These are phyloP conservation scores for Poeciliopsis prolifica DNA, from an alignment of 2,113 vertebrate species.

Conservation along the genomic window DNA sequence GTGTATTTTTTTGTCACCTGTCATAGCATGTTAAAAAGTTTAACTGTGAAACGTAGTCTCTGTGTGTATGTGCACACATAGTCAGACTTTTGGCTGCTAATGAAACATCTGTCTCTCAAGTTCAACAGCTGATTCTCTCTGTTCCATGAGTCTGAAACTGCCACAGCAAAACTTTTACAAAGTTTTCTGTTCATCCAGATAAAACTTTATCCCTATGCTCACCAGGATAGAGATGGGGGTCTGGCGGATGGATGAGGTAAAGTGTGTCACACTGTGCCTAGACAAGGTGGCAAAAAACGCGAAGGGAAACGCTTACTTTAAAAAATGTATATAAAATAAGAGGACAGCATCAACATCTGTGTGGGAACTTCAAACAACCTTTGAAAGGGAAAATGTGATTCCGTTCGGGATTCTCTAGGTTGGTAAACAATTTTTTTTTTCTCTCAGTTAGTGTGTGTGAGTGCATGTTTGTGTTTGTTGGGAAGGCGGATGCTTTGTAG, in stretches of 20 bases:
- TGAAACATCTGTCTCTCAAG: conserved; percentile 45
- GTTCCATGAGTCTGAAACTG: conserved; percentile 28
- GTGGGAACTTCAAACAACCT: conserved; percentile 71
- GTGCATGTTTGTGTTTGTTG: conserved; percentile 37
- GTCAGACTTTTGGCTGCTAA: not conserved
- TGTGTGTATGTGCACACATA: not conserved
- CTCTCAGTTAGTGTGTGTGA: conserved; percentile 31
- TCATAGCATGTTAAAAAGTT: not conserved
- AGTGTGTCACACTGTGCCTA: conserved; percentile 58
- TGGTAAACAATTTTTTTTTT: conserved; percentile 67
- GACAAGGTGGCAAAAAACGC: conserved; percentile 48
- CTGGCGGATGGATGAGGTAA: conserved; percentile 25
- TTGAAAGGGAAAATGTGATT: conserved; percentile 73
- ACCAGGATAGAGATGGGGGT: conserved; percentile 47
- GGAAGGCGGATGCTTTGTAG: conserved; percentile 29
- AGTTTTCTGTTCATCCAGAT: conserved; percentile 33
- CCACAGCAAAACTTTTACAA: conserved; percentile 51
- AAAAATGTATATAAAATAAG: conserved; percentile 39
- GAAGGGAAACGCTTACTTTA: conserved; percentile 47
- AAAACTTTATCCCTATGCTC: conserved; percentile 69
- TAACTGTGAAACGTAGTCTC: conserved; percentile 7
- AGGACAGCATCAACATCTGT: conserved; percentile 67
- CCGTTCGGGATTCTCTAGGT: conserved; percentile 67
- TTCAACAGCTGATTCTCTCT: conserved; percentile 40
- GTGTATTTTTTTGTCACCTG: conserved; percentile 9